These are phyloP conservation scores for Dicroscelio sp. DNA, from an alignment of 2,888 invertebrate species.

Conservation along the genomic window DNA sequence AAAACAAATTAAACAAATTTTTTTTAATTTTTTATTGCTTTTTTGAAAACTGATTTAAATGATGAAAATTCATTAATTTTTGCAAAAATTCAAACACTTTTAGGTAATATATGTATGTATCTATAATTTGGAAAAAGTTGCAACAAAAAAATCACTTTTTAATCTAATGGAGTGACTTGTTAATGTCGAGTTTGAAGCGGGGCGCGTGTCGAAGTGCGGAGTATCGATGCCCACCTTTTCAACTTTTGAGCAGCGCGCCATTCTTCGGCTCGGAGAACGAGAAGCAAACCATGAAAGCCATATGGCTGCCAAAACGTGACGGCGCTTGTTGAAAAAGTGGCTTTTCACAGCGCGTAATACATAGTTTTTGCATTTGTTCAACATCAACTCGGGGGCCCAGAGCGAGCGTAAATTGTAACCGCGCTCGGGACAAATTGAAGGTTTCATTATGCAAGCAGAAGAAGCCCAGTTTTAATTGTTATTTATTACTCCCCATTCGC, in stretches of 20 bases:
- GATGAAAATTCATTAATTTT: too few species aligned
- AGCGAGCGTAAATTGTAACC: slow-evolving; percentile 34
- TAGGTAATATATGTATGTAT: too few species aligned
- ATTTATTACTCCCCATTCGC: too few species aligned
- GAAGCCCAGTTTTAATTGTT: too few species aligned
- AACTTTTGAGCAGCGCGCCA: slow-evolving; percentile 20
- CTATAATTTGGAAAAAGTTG: neutral
- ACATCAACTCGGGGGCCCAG: neutral
- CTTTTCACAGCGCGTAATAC: slow-evolving; percentile 55
- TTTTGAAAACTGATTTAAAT: too few species aligned
- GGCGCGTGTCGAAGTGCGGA: slow-evolving; percentile 40
- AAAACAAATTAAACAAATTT: too few species aligned
- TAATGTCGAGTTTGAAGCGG: slow-evolving; percentile 6
- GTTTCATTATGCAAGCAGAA: too few species aligned
- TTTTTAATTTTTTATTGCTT: too few species aligned
- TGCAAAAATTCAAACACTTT: too few species aligned
- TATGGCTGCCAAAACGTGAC: slow-evolving; percentile 59
- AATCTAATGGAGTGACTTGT: slow-evolving; percentile 12
- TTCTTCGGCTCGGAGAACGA: slow-evolving; percentile 30
- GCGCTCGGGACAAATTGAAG: too few species aligned
- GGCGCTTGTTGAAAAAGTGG: slow-evolving; percentile 38
- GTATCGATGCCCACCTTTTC: slow-evolving; percentile 34
- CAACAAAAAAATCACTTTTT: slow-evolving; percentile 1
- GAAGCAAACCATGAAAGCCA: slow-evolving; percentile 61
- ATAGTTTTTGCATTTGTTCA: slow-evolving; percentile 52